phyloP scores from a whole-genome alignment of 2,113 vertebrate species.

The Oreotrochilus melanogaster region DNA sequence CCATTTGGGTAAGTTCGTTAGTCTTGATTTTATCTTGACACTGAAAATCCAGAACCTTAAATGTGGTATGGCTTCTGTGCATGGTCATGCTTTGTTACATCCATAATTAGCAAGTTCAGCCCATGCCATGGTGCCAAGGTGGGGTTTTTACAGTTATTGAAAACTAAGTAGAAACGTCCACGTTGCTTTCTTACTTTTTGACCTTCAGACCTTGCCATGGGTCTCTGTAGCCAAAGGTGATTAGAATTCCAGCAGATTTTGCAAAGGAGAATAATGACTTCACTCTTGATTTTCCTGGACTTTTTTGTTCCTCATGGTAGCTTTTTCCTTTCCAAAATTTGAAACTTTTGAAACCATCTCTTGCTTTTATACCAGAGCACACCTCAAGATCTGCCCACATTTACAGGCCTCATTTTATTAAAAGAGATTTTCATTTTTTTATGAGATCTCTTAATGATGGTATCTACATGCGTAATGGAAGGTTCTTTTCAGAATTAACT shows the following conservation, averaged over 20 bases:
- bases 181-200: not conserved
- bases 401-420: not conserved
- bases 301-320: not conserved
- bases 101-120: not conserved
- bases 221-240: not conserved
- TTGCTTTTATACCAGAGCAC: not conserved
- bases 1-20: not conserved
- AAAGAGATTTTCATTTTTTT: not conserved
- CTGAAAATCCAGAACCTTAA: not conserved
- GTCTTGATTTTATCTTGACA: conserved; percentile 25
- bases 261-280: not conserved
- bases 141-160: not conserved
- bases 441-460: not conserved
- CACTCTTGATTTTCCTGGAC: not conserved
- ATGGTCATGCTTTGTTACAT: not conserved
- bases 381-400: not conserved
- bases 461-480: not conserved
- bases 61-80: not conserved
- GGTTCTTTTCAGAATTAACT: not conserved
- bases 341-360: not conserved
- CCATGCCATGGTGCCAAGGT: not conserved
- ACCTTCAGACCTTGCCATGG: not conserved
- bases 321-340: not conserved
- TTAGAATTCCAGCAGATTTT: not conserved
- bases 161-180: not conserved